Evolutionary conservation across 2,888 invertebrate genomes (phyloP), one percentile per base, ranked within the genome.

Genomic region (Diloba caeruleocephala): DNA sequence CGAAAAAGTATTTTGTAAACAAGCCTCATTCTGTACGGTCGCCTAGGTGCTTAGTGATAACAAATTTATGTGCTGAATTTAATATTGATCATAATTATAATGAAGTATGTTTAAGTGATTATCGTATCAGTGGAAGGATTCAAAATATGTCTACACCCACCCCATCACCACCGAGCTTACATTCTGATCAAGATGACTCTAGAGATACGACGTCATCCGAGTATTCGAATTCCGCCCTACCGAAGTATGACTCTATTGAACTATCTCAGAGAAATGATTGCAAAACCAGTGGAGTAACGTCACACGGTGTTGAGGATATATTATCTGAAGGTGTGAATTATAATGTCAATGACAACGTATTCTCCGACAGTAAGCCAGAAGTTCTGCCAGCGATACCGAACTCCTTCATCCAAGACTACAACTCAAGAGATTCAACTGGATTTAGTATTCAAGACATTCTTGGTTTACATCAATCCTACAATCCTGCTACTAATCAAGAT

Each of bases 1-100:
- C 87, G 82, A 89, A 89, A 91, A 89, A 87, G 80, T 89, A 92
- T 90, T 92, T 90, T 83, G 91, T 92, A 88, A 91, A 93, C 87
- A 90, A 89, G 79, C 60, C 78, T 86, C 87, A 82, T 77, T 82
- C 82, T 52, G 83, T 77, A 73, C 87, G 82, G 92, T 87, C 89
- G 89, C 79, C 61, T 84, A 76, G 74, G 77, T 81, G 78, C 60
- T 76, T 71, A 69, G 78, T 84, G 74, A 76, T 78, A 64, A 57
- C 15, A 50, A 57, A 49, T 64, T 31, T 39, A 41, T 51, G 45
- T 44, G 51, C 14, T 26, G 8, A 42, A 39, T 60, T 54, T 78
- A 67, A 66, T 45, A 48, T 64, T 54, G 58, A 46, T 36, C 19
- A 23, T 44, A 42, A 46, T 41, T 12, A 38, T 31, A 12, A 10